A percentile compares a stretch with the other conserved stretches of the same genome.
Evolutionary conservation across 2,113 vertebrate genomes (phyloP).

Genomic region (Malurus cyaneus): DNA sequence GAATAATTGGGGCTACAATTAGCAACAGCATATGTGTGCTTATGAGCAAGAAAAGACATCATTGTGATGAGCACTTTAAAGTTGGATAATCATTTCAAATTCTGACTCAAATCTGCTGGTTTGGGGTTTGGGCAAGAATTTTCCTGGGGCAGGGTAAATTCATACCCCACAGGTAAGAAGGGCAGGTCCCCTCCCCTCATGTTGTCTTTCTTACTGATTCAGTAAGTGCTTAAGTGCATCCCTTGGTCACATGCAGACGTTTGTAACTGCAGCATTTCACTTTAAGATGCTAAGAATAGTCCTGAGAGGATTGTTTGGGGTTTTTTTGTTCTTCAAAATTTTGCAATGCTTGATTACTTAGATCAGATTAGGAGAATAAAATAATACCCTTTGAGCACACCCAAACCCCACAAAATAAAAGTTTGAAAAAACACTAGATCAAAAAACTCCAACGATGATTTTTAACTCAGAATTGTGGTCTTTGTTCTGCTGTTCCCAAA

Average conservation of each 20-base stretch:
- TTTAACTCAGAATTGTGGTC: neutral
- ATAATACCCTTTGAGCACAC: accelerated
- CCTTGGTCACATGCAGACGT: neutral
- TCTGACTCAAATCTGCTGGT: neutral
- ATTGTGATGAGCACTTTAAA: neutral
- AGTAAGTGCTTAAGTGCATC: neutral
- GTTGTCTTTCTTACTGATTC: neutral
- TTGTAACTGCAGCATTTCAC: neutral
- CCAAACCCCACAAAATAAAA: neutral
- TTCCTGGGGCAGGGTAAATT: neutral
- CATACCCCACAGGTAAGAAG: neutral
- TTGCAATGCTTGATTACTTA: neutral
- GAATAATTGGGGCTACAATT: slow-evolving; percentile 58
- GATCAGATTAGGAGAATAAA: neutral
- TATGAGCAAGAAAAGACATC: slow-evolving; percentile 2
- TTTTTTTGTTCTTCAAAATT: neutral
- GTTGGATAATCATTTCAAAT: neutral
- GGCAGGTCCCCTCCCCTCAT: neutral
- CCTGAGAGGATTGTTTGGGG: neutral
- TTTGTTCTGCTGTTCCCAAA: neutral
- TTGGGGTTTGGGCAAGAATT: neutral
- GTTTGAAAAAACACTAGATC: neutral
- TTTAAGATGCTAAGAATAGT: neutral
- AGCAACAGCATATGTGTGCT: slow-evolving; percentile 27
- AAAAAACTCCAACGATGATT: neutral